A percentile compares a stretch with the other conserved stretches of the same genome.
Evolutionary conservation across 2,888 invertebrate genomes (phyloP).

Genomic region (Harpagoxenus sublaevis): DNA sequence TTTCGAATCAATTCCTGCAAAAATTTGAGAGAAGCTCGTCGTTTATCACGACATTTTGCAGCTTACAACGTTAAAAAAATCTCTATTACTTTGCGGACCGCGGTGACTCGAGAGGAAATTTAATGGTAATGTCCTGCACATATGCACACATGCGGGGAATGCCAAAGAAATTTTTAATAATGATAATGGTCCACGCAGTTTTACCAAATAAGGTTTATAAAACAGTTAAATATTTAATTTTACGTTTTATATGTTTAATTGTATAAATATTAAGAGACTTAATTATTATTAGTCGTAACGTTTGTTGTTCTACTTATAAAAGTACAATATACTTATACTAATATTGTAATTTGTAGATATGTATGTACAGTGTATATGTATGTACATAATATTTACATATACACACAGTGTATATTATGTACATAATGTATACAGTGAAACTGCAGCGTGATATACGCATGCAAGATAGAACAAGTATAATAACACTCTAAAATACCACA

Average conservation of each 20-base stretch:
- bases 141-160: not conserved
- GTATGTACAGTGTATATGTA: too few relatives aligned
- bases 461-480: slow-evolving; percentile 5
- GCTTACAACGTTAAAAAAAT: not conserved
- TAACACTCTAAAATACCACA: not conserved
- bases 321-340: too few relatives aligned
- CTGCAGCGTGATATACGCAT: not conserved
- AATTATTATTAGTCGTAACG: slow-evolving; percentile 12
- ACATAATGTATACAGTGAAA: not conserved
- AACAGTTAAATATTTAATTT: not conserved
- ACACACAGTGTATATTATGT: too few relatives aligned
- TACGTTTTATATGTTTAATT: not conserved
- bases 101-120: not conserved
- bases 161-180: not conserved
- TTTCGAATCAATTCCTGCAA: not conserved
- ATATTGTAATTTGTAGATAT: slow-evolving; percentile 13
- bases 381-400: too few relatives aligned
- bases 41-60: slow-evolving; percentile 10
- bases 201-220: not conserved
- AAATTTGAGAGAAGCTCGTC: slow-evolving; percentile 14
- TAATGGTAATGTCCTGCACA: not conserved
- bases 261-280: not conserved
- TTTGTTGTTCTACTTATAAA: not conserved
- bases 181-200: slow-evolving; percentile 9
- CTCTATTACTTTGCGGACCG: not conserved